Base-by-base conservation (phyloP, 2,113 vertebrate species). In the Aramus guarauna region DNA sequence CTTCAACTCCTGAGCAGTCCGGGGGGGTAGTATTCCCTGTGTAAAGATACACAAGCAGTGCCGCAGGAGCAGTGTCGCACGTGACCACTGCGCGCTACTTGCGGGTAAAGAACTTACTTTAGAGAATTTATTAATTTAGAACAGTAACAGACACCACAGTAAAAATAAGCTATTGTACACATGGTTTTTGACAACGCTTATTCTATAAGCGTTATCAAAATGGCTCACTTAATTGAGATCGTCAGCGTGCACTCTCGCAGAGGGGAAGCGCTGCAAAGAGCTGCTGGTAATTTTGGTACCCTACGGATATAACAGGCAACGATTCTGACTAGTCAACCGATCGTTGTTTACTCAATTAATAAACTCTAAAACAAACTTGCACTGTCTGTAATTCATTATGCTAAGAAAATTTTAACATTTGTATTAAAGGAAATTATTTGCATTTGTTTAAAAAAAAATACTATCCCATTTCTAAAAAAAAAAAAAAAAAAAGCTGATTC, bases 61-160 rank as follows among this genome's bases (percentile, higher is more conserved):
- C 43, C 24, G 10, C 24, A 71, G 37, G 18, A 82, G 19, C 60
- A 56, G 23, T 1, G 18, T 29, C 30, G 41, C 11, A 26, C 1
- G 0, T 15, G 14, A 58, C 17, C 19, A 6, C 15, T 1, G 0
- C 4, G 27, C 12, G 17, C 45, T 29, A n/a, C 16, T 27, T 53
- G 22, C 55, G 21, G 9, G 13, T 22, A 50, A 74, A 29, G 45
- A 76, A 41, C 23, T 53, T 52, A 69, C 9, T 41, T 37, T 23
- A 73, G 53, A 64, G 16, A 64, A 69, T 18, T 7, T 29, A n/a
- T n/a, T 68, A 6, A 39, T 67, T 92, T 37, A 52, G 13, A 41
- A 41, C 26, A 73, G 26, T 43, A 67, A 37, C 24, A 78, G 52
- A 55, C 7, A 75, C 6, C 11, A 27, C 36, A 50, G 37, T 12